phyloP scores from a whole-genome alignment of 2,113 vertebrate species.

The Microtus montanus region DNA sequence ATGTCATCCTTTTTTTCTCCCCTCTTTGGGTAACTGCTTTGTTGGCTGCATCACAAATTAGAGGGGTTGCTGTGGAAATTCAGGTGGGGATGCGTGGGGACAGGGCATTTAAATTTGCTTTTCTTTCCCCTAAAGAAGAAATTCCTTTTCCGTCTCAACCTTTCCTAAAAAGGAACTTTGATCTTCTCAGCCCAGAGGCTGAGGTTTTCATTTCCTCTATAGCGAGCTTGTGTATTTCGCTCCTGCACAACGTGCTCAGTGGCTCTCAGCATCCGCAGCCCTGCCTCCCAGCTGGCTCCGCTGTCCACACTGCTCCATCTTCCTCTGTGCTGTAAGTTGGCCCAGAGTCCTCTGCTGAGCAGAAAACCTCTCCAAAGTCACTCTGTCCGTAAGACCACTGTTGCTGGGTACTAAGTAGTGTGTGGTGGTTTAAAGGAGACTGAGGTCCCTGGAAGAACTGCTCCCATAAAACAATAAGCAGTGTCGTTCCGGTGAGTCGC shows the following conservation, averaged over 20 bases:
- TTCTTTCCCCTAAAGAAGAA: slow-evolving; percentile 67
- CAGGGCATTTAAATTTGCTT: slow-evolving; percentile 76
- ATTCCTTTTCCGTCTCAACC: slow-evolving; percentile 68
- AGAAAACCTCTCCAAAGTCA: slow-evolving; percentile 33
- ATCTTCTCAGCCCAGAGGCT: slow-evolving; percentile 68
- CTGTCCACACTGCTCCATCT: not conserved
- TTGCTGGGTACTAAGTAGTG: not conserved
- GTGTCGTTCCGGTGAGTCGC: slow-evolving; percentile 62
- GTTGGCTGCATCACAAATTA: slow-evolving; percentile 79
- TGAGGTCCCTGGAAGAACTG: slow-evolving; percentile 65
- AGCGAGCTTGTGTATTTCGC: not conserved
- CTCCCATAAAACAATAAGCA: slow-evolving; percentile 63
- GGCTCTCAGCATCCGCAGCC: not conserved
- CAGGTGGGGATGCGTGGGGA: slow-evolving; percentile 62
- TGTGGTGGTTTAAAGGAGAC: not conserved
- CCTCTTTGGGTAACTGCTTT: slow-evolving; percentile 83
- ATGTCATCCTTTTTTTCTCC: slow-evolving; percentile 73
- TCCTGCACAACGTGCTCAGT: not conserved
- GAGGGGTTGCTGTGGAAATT: slow-evolving; percentile 71
- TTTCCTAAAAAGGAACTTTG: slow-evolving; percentile 78
- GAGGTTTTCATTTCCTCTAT: slow-evolving; percentile 54
- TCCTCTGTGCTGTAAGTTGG: slow-evolving; percentile 45
- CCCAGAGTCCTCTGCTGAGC: slow-evolving; percentile 27
- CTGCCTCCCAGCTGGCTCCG: slow-evolving; percentile 35
- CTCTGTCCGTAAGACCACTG: not conserved